Base-by-base conservation (phyloP, 1,140 invertebrate genomes). In the Caerostris extrusa region DNA sequence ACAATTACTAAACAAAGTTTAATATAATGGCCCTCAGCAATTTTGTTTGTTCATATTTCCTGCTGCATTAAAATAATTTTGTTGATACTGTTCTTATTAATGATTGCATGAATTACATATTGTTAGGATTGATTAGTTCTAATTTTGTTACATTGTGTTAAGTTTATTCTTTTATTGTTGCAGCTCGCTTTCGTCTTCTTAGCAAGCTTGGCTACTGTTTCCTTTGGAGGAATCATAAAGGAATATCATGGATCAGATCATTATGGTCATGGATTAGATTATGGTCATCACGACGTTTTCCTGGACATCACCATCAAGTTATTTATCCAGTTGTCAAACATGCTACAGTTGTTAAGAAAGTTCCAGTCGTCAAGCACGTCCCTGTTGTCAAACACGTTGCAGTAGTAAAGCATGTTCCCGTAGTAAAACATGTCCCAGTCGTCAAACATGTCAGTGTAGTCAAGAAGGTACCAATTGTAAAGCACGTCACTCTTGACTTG, bases 381-480 rank as follows among this genome's bases (percentile, higher is more conserved):
- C 86, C 85, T 10, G 71, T 93, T 19, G 93, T 93, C n/a, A 93
- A 93, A 55, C 93, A 93, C 50, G 93, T 93, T 2, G 34, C 93
- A 17, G 93, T 93, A 12, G 53, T 93, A 14, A 93, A 93, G 55
- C 85, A 93, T 19, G 67, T 93, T 19, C 86, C 85, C 7, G 93
- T 93, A 10, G 61, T 93, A 12, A 93, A 93, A 14, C 67, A 93
- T 34, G 87, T 93, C 5, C 58, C 85, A 17, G 93, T 93, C 7
- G 58, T 93, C 1, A 93, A 93, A 10, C 85, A 93, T 17, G 86
- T 93, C 60, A 19, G 17, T 34, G 77, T 93, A n/a, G 77, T 93
- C 12, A 93, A 93, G 71, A 86, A 93, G 57, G 86, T 93, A 7
- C 86, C 85, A 53, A 53, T 93, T 67, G 93, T 93, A 7, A 93